Conservation (phyloP, 2,797 vertebrate genomes). For the Rhinichthys osculus region DNA sequence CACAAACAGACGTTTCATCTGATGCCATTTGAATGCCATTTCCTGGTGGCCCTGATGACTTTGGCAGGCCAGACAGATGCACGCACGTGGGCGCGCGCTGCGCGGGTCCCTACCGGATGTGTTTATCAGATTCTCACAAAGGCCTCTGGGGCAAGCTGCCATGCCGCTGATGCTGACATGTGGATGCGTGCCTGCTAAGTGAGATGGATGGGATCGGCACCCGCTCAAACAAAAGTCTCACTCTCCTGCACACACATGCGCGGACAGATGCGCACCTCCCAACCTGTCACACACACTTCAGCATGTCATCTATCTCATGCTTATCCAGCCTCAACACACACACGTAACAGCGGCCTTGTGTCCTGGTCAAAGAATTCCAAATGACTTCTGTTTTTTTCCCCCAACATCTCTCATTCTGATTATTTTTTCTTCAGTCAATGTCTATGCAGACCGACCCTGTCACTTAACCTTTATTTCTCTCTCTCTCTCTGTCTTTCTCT, state of each 20-base stretch:
- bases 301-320: slow-evolving; percentile 62
- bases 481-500: slow-evolving; percentile 10
- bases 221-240: slow-evolving; percentile 61
- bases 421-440: slow-evolving; percentile 26
- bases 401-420: slow-evolving; percentile 29
- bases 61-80: slow-evolving; percentile 52
- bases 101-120: slow-evolving; percentile 51
- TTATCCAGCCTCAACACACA: slow-evolving; percentile 56
- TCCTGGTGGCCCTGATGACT: slow-evolving; percentile 56
- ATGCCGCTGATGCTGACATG: slow-evolving; percentile 57
- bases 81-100: slow-evolving; percentile 46
- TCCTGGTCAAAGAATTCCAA: slow-evolving; percentile 57
- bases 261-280: slow-evolving; percentile 49
- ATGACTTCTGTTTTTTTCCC: slow-evolving; percentile 48
- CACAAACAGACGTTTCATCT: slow-evolving; percentile 51
- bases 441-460: slow-evolving; percentile 24
- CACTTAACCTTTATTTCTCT: slow-evolving; percentile 42
- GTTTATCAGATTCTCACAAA: slow-evolving; percentile 56
- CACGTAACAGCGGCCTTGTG: slow-evolving; percentile 43
- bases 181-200: slow-evolving; percentile 61
- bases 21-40: slow-evolving; percentile 57
- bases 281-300: slow-evolving; percentile 65
- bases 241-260: slow-evolving; percentile 58
- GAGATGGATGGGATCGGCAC: slow-evolving; percentile 66
- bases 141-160: slow-evolving; percentile 62